Percentiles rank a stretch among this genome's conserved stretches.
Conservation (phyloP, 2,113 vertebrate genomes). For the Monopterus albus region DNA sequence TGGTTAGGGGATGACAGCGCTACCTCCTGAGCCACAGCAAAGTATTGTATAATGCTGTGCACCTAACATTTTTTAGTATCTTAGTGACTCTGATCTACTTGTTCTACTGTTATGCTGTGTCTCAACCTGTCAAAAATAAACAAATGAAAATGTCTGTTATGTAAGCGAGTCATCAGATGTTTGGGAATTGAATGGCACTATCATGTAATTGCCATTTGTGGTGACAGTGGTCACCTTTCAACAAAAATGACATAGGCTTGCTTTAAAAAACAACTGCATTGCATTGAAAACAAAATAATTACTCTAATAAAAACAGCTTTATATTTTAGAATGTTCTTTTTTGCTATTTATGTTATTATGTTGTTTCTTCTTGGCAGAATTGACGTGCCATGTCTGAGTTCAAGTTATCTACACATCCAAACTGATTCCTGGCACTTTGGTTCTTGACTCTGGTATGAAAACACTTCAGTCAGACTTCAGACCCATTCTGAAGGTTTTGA, state of each 20-base stretch:
- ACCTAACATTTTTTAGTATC: neutral
- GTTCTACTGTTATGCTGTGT: neutral
- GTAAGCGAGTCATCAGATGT: neutral
- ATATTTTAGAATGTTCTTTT: neutral
- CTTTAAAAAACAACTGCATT: no score
- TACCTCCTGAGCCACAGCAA: no score
- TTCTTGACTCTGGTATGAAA: slow-evolving; percentile 1
- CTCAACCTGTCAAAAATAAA: neutral
- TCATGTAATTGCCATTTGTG: no score
- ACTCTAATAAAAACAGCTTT: no score
- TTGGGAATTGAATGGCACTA: neutral
- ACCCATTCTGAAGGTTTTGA: neutral
- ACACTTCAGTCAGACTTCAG: neutral
- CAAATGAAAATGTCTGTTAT: neutral
- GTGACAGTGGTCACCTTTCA: no score
- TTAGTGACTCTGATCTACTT: neutral
- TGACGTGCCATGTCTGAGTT: neutral
- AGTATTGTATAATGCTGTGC: no score
- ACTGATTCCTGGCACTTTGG: neutral
- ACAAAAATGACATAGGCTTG: no score
- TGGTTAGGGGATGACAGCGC: no score
- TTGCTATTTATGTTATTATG: neutral
- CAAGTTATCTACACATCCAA: neutral
- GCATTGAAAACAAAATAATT: no score
- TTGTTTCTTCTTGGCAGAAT: no score